phyloP scores from a whole-genome alignment of 2,888 invertebrate species.

The Drosophila paramelanica region DNA sequence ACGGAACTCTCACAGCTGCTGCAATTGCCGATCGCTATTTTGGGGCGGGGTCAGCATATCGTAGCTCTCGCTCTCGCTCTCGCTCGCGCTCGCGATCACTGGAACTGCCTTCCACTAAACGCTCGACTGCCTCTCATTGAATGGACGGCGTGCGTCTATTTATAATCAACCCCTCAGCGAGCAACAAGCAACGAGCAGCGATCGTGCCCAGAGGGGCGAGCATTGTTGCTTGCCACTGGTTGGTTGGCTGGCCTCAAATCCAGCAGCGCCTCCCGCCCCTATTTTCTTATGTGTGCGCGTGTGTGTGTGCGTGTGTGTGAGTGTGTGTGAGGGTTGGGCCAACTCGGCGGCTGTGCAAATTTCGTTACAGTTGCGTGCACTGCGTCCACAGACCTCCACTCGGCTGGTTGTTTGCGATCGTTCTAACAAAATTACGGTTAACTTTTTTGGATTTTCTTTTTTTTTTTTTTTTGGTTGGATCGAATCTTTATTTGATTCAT shows the following conservation, averaged over 20 bases:
- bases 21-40: slow-evolving; percentile 5
- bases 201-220: slow-evolving; percentile 26
- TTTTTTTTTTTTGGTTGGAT: not conserved
- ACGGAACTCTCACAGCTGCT: slow-evolving; percentile 8
- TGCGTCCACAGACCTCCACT: slow-evolving; percentile 2
- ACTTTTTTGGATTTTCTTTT: slow-evolving; percentile 1
- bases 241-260: slow-evolving; percentile 41
- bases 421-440: not conserved
- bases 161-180: slow-evolving; percentile 67
- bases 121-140: slow-evolving; percentile 42
- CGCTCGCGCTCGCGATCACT: slow-evolving; percentile 7
- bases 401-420: slow-evolving; percentile 7
- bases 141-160: slow-evolving; percentile 50
- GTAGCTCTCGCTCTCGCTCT: slow-evolving; percentile 9
- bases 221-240: slow-evolving; percentile 23
- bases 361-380: slow-evolving; percentile 38
- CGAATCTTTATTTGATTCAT: no score
- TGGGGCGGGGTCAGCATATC: slow-evolving; percentile 42
- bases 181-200: slow-evolving; percentile 19
- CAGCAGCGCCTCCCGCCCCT: slow-evolving; percentile 36
- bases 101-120: slow-evolving; percentile 32
- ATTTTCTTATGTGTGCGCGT: not conserved
- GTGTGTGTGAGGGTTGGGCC: slow-evolving; percentile 29
- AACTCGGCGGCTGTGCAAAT: slow-evolving; percentile 20
- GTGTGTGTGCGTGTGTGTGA: not conserved